These are phyloP conservation scores for Nudaria mundana DNA, from an alignment of 2,888 invertebrate species.

Conservation along the genomic window DNA sequence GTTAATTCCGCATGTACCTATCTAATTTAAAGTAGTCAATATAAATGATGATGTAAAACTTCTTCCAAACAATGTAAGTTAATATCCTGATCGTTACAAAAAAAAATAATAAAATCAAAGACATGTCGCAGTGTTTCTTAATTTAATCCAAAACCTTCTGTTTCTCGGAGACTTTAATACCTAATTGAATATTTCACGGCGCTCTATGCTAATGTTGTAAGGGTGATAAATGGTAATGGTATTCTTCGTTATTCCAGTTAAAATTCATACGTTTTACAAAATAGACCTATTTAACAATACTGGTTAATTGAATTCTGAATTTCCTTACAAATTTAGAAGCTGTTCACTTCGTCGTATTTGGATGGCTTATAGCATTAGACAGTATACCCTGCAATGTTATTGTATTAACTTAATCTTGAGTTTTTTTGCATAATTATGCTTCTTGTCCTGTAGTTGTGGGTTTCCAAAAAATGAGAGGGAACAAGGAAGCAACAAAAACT, in stretches of 20 bases:
- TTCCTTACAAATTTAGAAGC: too few species aligned
- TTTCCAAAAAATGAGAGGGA: too few species aligned
- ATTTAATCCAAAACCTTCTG: slow-evolving; percentile 41
- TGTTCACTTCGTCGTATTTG: too few species aligned
- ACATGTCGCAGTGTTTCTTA: slow-evolving; percentile 46
- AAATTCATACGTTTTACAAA: slow-evolving; percentile 35
- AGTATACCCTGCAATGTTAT: too few species aligned
- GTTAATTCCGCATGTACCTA: slow-evolving; percentile 45
- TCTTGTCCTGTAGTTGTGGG: too few species aligned
- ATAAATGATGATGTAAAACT: slow-evolving; percentile 49
- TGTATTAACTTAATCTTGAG: too few species aligned
- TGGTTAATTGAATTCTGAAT: slow-evolving; percentile 8
- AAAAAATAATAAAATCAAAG: slow-evolving; percentile 63
- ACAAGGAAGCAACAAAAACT: too few species aligned
- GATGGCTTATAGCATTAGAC: too few species aligned
- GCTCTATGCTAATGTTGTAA: slow-evolving; percentile 42
- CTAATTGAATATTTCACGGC: slow-evolving; percentile 51
- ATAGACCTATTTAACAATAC: slow-evolving; percentile 21
- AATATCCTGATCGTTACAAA: slow-evolving; percentile 67
- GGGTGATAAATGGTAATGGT: slow-evolving; percentile 45
- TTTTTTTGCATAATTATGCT: too few species aligned
- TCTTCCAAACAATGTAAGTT: slow-evolving; percentile 63
- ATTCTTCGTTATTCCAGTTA: slow-evolving; percentile 34
- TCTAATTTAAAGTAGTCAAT: slow-evolving; percentile 48
- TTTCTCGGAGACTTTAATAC: slow-evolving; percentile 36